These are phyloP conservation scores for Pachypanchax playfairii DNA, from an alignment of 2,113 vertebrate genomes.

Conservation along the genomic window DNA sequence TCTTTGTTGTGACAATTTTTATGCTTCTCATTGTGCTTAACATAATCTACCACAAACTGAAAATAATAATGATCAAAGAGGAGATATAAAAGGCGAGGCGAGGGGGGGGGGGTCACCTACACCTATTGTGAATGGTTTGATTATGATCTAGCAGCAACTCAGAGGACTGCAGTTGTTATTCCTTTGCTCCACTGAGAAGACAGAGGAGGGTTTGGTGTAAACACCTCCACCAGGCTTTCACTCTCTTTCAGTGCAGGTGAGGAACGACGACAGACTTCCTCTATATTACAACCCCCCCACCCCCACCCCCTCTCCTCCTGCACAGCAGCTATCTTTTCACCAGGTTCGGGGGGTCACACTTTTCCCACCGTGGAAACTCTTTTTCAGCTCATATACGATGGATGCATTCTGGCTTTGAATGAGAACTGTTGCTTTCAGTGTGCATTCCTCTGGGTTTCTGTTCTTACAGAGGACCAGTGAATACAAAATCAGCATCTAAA, in stretches of 20 bases:
- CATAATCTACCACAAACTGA: slow-evolving; percentile 60
- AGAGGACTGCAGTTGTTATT: slow-evolving; percentile 72
- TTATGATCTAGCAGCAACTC: slow-evolving; percentile 72
- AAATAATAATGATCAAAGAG: slow-evolving; percentile 63
- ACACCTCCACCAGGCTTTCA: slow-evolving; percentile 60
- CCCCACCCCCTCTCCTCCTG: neutral
- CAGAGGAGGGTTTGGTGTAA: slow-evolving; percentile 73
- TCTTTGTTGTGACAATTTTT: slow-evolving; percentile 67
- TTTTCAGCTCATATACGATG: slow-evolving; percentile 83
- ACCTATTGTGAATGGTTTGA: slow-evolving; percentile 54
- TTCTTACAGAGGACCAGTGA: slow-evolving; percentile 69
- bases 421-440: slow-evolving; percentile 64
- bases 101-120: slow-evolving; percentile 42
- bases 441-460: slow-evolving; percentile 74
- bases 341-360: slow-evolving; percentile 85
- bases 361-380: slow-evolving; percentile 88
- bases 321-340: slow-evolving; percentile 70
- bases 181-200: slow-evolving; percentile 68
- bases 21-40: slow-evolving; percentile 65
- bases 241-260: slow-evolving; percentile 69
- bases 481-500: slow-evolving; percentile 84
- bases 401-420: slow-evolving; percentile 84
- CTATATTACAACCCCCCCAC: slow-evolving; percentile 52
- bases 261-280: slow-evolving; percentile 27
- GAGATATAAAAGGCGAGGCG: slow-evolving; percentile 40